These are phyloP conservation scores for Darevskia nairensis DNA, from an alignment of 2,797 vertebrate genomes.

Conservation along the genomic window DNA sequence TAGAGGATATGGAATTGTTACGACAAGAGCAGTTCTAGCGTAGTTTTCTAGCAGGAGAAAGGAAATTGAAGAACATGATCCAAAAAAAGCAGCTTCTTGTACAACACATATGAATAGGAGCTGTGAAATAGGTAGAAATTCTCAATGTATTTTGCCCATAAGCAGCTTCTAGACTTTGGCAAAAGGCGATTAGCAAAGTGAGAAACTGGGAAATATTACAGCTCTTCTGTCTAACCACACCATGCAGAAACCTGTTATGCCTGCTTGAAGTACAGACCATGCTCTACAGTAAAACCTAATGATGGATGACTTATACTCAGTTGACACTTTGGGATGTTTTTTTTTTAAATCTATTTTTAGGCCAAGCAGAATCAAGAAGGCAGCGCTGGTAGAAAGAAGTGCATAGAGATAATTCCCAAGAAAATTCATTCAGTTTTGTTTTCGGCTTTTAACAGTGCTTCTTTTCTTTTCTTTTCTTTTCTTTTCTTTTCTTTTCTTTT, in stretches of 20 bases:
- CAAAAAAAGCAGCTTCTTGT: neutral
- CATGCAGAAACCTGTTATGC: slow-evolving; percentile 25
- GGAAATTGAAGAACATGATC: neutral
- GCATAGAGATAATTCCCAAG: neutral
- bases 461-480: neutral
- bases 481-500: too few species aligned
- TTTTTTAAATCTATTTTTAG: neutral
- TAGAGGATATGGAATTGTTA: neutral
- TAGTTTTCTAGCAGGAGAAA: neutral
- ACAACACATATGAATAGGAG: neutral
- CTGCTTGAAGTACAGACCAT: neutral
- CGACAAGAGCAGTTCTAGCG: neutral
- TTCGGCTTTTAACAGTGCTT: neutral
- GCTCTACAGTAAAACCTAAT: slow-evolving; percentile 15
- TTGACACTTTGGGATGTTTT: neutral
- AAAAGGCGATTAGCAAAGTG: slow-evolving; percentile 41
- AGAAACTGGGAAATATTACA: slow-evolving; percentile 40
- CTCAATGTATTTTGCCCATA: neutral
- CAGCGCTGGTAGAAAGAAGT: neutral
- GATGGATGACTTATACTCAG: slow-evolving; percentile 11
- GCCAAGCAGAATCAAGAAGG: neutral
- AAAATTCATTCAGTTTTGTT: neutral
- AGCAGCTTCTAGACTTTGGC: neutral
- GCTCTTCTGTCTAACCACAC: neutral
- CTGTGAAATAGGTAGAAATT: neutral